These are phyloP conservation scores for Nasonia oneida DNA, from an alignment of 2,888 invertebrate species.

Conservation along the genomic window DNA sequence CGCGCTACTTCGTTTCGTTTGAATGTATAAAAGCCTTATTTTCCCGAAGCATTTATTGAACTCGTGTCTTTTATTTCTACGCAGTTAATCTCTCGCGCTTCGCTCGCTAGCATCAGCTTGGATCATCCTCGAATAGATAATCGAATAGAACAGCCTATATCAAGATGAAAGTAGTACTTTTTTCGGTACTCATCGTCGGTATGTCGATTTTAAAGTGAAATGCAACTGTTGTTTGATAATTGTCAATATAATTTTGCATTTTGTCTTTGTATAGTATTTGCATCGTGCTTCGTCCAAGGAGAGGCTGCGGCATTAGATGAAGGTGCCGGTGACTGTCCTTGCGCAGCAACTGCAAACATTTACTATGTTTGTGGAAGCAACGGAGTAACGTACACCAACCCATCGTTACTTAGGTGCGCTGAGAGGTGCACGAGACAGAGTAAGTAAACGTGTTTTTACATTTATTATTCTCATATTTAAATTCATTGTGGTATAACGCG, in stretches of 20 bases:
- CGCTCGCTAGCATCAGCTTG: too few relatives aligned
- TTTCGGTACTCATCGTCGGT: neutral
- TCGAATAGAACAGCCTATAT: neutral
- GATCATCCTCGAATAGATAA: too few relatives aligned
- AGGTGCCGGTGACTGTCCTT: constrained; percentile 28
- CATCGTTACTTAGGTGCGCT: constrained; percentile 22
- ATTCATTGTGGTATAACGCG: too few relatives aligned
- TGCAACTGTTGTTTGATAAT: neutral
- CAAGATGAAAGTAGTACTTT: neutral
- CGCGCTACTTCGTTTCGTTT: too few relatives aligned
- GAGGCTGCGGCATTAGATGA: neutral
- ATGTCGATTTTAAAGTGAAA: neutral
- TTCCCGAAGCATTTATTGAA: too few relatives aligned
- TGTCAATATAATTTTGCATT: neutral
- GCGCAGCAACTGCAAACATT: constrained; percentile 33
- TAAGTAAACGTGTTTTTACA: neutral
- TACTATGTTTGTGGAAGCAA: constrained; percentile 41
- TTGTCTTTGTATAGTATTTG: constrained; percentile 15
- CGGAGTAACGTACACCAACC: constrained; percentile 40
- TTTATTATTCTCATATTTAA: neutral
- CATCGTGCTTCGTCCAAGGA: neutral
- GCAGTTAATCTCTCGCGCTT: too few relatives aligned
- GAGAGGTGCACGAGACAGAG: constrained; percentile 13
- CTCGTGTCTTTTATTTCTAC: too few relatives aligned
- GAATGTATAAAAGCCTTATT: too few relatives aligned